These are phyloP conservation scores for Trachythela sp. DNA, from an alignment of 64 coral and sea anemone genomes.

Conservation along the genomic window DNA sequence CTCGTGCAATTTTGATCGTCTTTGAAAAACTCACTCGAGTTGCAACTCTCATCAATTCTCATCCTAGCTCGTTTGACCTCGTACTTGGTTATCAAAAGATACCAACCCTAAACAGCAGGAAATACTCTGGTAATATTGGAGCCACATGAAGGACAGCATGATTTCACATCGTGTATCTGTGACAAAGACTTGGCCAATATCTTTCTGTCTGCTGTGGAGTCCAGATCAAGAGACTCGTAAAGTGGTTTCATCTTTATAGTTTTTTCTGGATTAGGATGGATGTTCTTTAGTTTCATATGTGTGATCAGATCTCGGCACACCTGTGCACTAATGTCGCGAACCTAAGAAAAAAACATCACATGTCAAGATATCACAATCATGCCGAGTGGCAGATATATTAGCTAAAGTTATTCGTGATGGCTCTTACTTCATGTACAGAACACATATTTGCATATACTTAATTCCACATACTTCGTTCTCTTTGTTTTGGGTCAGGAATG, in stretches of 20 bases:
- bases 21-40: no score
- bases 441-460: no score
- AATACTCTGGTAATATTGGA: neutral
- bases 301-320: neutral
- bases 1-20: no score
- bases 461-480: no score
- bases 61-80: no score
- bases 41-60: no score
- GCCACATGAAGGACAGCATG: neutral
- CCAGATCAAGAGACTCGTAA: neutral
- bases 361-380: no score
- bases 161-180: neutral
- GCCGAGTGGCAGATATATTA: no score
- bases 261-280: neutral
- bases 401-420: no score
- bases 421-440: no score
- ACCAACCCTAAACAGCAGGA: neutral
- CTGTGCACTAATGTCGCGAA: neutral
- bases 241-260: neutral
- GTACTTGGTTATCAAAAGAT: no score
- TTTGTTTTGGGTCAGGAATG: no score
- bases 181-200: neutral
- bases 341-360: neutral
- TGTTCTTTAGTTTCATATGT: neutral
- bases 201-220: neutral